Evolutionary conservation across 2,888 invertebrate genomes (phyloP).

Genomic region (Geotrupes spiniger): DNA sequence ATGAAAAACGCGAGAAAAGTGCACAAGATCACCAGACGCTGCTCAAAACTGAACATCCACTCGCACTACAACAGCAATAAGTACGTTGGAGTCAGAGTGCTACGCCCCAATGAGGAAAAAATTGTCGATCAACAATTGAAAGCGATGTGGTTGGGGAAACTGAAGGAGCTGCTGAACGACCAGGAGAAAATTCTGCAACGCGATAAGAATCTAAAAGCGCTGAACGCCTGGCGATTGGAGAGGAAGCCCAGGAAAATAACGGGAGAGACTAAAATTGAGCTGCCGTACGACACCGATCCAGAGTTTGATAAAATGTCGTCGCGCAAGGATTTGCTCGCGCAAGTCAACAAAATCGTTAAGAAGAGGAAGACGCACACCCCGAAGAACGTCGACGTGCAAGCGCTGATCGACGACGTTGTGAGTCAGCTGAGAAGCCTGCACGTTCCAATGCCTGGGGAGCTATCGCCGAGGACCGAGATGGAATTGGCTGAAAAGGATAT

Average conservation of each 20-base stretch:
- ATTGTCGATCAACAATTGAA: conserved; percentile 50
- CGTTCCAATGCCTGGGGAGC: conserved; percentile 39
- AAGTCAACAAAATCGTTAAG: conserved; percentile 35
- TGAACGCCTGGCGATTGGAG: conserved; percentile 20
- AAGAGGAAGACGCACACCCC: conserved; percentile 39
- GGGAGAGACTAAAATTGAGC: conserved; percentile 22
- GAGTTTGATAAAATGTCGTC: conserved; percentile 56
- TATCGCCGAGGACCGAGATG: conserved; percentile 55
- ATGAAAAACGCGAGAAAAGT: conserved; percentile 21
- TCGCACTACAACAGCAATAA: conserved; percentile 52
- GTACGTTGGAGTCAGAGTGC: conserved; percentile 43
- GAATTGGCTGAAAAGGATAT: conserved; percentile 56
- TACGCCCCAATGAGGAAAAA: conserved; percentile 38
- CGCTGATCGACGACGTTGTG: conserved; percentile 46
- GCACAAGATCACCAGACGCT: conserved; percentile 38
- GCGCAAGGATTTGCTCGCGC: conserved; percentile 42
- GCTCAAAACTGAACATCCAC: conserved; percentile 48
- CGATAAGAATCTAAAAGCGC: conserved; percentile 36
- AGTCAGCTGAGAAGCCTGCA: conserved; percentile 45
- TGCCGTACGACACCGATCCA: conserved; percentile 55
- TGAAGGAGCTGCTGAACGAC: conserved; percentile 55
- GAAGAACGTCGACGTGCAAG: conserved; percentile 49
- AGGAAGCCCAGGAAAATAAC: no score
- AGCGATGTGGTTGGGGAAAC: conserved; percentile 56
- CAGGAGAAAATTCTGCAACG: conserved; percentile 60